Percentiles rank a stretch among this genome's conserved stretches.
phyloP scores from a whole-genome alignment of 1,140 invertebrate species.

The Latrodectus geometricus region DNA sequence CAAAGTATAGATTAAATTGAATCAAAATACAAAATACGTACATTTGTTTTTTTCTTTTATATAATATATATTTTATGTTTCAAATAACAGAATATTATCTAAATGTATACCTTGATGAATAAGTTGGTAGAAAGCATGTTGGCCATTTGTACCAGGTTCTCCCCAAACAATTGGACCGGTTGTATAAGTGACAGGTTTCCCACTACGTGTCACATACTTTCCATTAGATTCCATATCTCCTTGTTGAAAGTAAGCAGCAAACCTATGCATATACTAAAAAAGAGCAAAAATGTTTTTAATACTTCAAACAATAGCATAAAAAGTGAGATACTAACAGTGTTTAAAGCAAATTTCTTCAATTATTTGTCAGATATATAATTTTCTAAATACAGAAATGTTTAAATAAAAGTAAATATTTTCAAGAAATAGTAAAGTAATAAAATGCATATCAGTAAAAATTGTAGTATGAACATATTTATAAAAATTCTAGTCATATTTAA shows the following conservation, averaged over 20 bases:
- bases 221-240: conserved; percentile 99
- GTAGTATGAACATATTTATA: no score
- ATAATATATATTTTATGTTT: background rate
- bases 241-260: conserved; percentile 99
- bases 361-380: no score
- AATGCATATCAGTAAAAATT: no score
- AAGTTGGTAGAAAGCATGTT: conserved; percentile 97
- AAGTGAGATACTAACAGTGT: no score
- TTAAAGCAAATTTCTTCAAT: no score
- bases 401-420: no score
- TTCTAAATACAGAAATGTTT: no score
- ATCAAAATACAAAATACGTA: background rate
- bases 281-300: background rate
- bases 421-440: no score
- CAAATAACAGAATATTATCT: background rate
- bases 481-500: no score
- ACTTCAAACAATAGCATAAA: background rate
- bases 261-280: conserved; percentile 93
- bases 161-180: conserved; percentile 96
- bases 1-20: no score
- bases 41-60: background rate
- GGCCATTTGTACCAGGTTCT: conserved; percentile 99
- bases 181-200: conserved; percentile 80
- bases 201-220: conserved; percentile 84
- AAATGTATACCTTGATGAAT: conserved; percentile 84